phyloP scores from a whole-genome alignment of 2,888 invertebrate genomes.

The Thecophora atra region DNA sequence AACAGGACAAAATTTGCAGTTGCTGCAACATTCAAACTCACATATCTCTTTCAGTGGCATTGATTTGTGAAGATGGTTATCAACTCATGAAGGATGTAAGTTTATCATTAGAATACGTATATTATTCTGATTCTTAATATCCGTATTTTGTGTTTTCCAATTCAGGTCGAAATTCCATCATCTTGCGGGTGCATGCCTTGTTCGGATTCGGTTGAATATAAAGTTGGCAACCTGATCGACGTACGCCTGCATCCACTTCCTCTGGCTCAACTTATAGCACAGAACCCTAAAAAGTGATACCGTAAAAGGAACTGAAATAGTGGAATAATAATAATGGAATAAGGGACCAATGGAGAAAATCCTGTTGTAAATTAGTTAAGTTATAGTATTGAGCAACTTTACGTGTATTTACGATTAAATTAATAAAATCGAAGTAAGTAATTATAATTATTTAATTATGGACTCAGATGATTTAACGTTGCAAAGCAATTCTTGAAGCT shows the following conservation, averaged over 20 bases:
- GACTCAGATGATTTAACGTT: too few relatives aligned
- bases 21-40: slow-evolving; percentile 69
- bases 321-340: not conserved
- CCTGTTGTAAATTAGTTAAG: too few relatives aligned
- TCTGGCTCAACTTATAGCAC: not conserved
- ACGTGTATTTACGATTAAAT: too few relatives aligned
- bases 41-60: slow-evolving; percentile 55
- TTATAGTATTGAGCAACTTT: too few relatives aligned
- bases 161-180: slow-evolving; percentile 59
- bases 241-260: slow-evolving; percentile 41
- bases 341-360: not conserved
- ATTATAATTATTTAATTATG: too few relatives aligned
- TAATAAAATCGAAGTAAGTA: too few relatives aligned
- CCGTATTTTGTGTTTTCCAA: not conserved
- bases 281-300: not conserved
- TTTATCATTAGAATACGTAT: not conserved
- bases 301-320: too few relatives aligned
- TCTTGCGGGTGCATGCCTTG: slow-evolving; percentile 58
- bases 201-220: slow-evolving; percentile 45
- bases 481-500: too few relatives aligned
- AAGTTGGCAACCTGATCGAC: slow-evolving; percentile 46
- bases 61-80: slow-evolving; percentile 67
- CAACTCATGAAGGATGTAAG: slow-evolving; percentile 48
- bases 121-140: not conserved
- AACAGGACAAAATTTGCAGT: slow-evolving; percentile 70